Evolutionary conservation across 2,797 vertebrate species (phyloP).

Genomic region (Hafferia zeledoni): DNA sequence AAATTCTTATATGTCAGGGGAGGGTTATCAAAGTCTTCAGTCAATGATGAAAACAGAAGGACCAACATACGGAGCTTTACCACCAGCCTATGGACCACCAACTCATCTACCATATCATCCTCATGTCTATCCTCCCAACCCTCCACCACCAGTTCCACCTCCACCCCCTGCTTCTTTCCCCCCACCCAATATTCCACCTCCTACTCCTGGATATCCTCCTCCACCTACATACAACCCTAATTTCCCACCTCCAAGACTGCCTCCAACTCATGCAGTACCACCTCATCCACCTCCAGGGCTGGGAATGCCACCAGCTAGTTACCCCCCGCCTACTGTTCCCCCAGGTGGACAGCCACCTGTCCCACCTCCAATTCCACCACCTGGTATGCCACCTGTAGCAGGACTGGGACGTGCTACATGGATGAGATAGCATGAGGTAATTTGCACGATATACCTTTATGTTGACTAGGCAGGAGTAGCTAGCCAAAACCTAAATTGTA

Average conservation of each 20-base stretch:
- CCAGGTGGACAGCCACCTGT: constrained; percentile 90
- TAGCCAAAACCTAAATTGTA: constrained; percentile 43
- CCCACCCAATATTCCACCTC: constrained; percentile 82
- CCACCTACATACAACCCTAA: constrained; percentile 89
- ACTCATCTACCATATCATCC: constrained; percentile 87
- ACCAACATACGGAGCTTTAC: constrained; percentile 88
- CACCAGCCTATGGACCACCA: constrained; percentile 86
- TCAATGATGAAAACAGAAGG: constrained; percentile 97
- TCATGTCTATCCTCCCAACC: constrained; percentile 84
- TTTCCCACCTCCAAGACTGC: constrained; percentile 88
- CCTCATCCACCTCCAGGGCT: constrained; percentile 86
- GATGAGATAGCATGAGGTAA: constrained; percentile 86
- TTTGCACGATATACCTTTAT: constrained; percentile 11
- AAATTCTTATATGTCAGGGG: constrained; percentile 96
- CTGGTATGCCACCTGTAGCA: constrained; percentile 88
- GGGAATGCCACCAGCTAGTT: constrained; percentile 88
- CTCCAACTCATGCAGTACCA: constrained; percentile 86
- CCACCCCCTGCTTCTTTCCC: constrained; percentile 83
- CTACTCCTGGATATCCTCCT: constrained; percentile 86
- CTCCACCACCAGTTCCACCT: constrained; percentile 82
- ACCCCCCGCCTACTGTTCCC: constrained; percentile 89
- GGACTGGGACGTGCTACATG: constrained; percentile 88
- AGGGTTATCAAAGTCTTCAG: constrained; percentile 94
- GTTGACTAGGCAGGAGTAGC: constrained; percentile 51
- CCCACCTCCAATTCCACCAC: constrained; percentile 87